A percentile compares a stretch with the other conserved stretches of the same genome.
phyloP scores from a whole-genome alignment of 2,113 vertebrate species.

The Mus spicilegus region DNA sequence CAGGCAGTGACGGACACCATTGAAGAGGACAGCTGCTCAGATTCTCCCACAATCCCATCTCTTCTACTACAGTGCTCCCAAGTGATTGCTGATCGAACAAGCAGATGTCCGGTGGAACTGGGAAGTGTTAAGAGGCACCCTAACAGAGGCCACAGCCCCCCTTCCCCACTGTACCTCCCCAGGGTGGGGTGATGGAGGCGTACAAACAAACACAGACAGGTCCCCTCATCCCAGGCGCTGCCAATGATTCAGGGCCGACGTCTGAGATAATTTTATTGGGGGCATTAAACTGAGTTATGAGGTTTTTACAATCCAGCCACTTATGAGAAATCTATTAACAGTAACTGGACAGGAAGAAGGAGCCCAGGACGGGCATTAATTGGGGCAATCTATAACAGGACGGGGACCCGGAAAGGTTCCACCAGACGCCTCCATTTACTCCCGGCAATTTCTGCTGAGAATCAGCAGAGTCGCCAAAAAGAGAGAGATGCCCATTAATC shows the following conservation, averaged over 20 bases:
- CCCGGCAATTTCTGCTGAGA: slow-evolving; percentile 87
- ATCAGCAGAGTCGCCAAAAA: slow-evolving; percentile 88
- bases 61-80: background rate
- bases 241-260: slow-evolving; percentile 84
- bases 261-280: slow-evolving; percentile 89
- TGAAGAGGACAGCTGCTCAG: background rate
- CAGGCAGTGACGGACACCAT: background rate
- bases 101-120: background rate
- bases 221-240: slow-evolving; percentile 40
- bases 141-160: background rate
- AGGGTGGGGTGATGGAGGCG: slow-evolving; percentile 64
- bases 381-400: slow-evolving; percentile 88
- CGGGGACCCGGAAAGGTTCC: slow-evolving; percentile 84
- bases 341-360: slow-evolving; percentile 89
- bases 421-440: slow-evolving; percentile 85
- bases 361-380: slow-evolving; percentile 86
- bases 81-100: background rate
- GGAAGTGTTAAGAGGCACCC: background rate
- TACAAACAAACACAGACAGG: slow-evolving; percentile 72
- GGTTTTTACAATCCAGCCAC: slow-evolving; percentile 91
- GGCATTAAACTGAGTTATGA: slow-evolving; percentile 91
- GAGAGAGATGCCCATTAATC: slow-evolving; percentile 87
- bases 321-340: slow-evolving; percentile 92
- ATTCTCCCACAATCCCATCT: background rate
- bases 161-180: background rate